A percentile compares a stretch with the other conserved stretches of the same genome.
phyloP scores from a whole-genome alignment of 53 echinoderm and acorn worm genomes.

The Pentamera pediparva region DNA sequence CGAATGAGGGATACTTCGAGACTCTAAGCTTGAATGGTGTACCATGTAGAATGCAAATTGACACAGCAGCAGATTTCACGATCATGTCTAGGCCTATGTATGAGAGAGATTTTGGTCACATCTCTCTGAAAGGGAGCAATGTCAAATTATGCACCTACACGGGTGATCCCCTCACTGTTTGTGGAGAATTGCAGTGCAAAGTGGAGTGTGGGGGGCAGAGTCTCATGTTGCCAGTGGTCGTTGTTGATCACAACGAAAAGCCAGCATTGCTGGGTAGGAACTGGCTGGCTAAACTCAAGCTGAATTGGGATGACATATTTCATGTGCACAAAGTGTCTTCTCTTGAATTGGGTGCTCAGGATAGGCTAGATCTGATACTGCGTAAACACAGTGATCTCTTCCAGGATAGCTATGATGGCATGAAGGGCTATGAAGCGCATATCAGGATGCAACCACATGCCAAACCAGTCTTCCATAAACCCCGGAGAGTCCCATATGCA shows the following conservation, averaged over 20 bases:
- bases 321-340: neutral
- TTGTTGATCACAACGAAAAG: conserved; percentile 11
- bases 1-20: neutral
- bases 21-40: neutral
- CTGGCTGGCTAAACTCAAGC: conserved; percentile 27
- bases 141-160: conserved; percentile 21
- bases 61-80: conserved; percentile 7
- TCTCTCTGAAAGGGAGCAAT: neutral
- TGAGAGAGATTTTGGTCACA: conserved; percentile 11
- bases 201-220: conserved; percentile 25
- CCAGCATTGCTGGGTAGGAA: conserved; percentile 28
- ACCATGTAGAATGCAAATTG: conserved; percentile 7
- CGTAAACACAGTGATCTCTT: neutral
- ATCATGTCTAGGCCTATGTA: conserved; percentile 4
- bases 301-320: conserved; percentile 41
- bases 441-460: conserved; percentile 23
- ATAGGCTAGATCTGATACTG: conserved; percentile 7
- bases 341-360: neutral
- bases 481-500: conserved; percentile 26
- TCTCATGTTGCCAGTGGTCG: conserved; percentile 14
- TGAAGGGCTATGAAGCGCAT: conserved; percentile 33
- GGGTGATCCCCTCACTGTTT: neutral
- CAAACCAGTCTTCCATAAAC: neutral
- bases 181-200: conserved; percentile 15
- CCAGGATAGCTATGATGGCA: conserved; percentile 29